Evolutionary conservation across 1,140 invertebrate genomes (phyloP).

Genomic region (Lepidurus apus): DNA sequence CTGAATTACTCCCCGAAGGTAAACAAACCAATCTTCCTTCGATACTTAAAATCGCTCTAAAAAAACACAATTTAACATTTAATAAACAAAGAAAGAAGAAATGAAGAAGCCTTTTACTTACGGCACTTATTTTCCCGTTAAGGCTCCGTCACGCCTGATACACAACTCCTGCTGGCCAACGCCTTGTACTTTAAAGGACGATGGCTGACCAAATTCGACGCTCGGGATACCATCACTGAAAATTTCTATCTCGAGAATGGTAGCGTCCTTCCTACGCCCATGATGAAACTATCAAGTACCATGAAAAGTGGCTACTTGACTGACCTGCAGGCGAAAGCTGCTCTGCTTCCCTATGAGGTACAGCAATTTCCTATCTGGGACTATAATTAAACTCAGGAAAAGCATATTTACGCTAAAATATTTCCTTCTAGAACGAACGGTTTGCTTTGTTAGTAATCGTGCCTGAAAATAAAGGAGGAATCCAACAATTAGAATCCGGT

Average conservation of each 20-base stretch:
- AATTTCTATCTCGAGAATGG: conserved; percentile 23
- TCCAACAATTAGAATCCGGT: conserved; percentile 22
- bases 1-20: conserved; percentile 31
- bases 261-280: background rate
- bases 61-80: background rate
- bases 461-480: conserved; percentile 23
- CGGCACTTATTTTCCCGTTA: background rate
- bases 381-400: background rate
- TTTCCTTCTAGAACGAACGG: conserved; percentile 25
- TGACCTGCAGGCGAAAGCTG: conserved; percentile 30
- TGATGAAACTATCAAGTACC: conserved; percentile 26
- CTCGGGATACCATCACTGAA: conserved; percentile 23
- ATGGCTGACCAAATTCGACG: conserved; percentile 31
- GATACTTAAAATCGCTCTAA: too few species aligned
- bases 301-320: conserved; percentile 25
- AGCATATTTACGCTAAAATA: background rate
- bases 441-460: conserved; percentile 26
- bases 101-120: background rate
- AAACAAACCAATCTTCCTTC: background rate
- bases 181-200: conserved; percentile 35
- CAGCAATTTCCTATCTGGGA: background rate
- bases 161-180: conserved; percentile 31
- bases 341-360: conserved; percentile 31
- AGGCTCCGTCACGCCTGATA: conserved; percentile 31
- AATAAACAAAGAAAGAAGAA: background rate